Evolutionary conservation across 2,888 invertebrate species (phyloP).

Genomic region (Tetropium fuscum): DNA sequence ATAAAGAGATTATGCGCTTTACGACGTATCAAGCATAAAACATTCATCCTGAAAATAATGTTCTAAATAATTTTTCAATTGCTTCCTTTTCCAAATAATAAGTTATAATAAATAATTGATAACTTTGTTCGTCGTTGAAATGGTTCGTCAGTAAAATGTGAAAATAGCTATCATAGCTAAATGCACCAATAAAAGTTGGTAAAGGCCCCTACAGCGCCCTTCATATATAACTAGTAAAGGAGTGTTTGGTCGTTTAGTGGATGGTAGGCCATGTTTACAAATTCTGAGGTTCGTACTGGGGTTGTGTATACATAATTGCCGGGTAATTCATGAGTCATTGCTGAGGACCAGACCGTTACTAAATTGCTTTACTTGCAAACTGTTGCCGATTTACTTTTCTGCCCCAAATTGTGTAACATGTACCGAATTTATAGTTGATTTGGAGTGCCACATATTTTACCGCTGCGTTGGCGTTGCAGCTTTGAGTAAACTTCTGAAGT

Average conservation of each 20-base stretch:
- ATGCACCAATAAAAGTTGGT: too few species aligned
- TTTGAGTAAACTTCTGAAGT: too few species aligned
- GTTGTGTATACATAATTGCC: slow-evolving; percentile 33
- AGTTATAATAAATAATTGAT: too few species aligned
- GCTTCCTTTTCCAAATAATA: too few species aligned
- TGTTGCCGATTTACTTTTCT: slow-evolving; percentile 29
- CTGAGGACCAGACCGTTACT: slow-evolving; percentile 21
- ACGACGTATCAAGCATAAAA: too few species aligned
- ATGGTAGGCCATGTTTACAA: slow-evolving; percentile 26
- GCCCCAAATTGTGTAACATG: slow-evolving; percentile 12
- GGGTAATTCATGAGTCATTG: slow-evolving; percentile 26
- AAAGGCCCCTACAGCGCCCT: too few species aligned
- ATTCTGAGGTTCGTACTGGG: slow-evolving; percentile 18
- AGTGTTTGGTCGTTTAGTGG: background rate
- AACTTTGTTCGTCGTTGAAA: too few species aligned
- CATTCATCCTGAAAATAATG: too few species aligned
- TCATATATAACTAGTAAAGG: slow-evolving; percentile 5
- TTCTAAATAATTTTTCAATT: too few species aligned
- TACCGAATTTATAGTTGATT: slow-evolving; percentile 14
- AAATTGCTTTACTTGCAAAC: slow-evolving; percentile 28
- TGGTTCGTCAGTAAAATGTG: too few species aligned
- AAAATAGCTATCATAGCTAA: too few species aligned
- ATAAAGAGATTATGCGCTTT: too few species aligned
- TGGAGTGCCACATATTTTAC: slow-evolving; percentile 9
- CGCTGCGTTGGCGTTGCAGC: slow-evolving; percentile 4